Evolutionary conservation across 2,888 invertebrate species (phyloP).

Genomic region (Lasioglossum zephyrum): DNA sequence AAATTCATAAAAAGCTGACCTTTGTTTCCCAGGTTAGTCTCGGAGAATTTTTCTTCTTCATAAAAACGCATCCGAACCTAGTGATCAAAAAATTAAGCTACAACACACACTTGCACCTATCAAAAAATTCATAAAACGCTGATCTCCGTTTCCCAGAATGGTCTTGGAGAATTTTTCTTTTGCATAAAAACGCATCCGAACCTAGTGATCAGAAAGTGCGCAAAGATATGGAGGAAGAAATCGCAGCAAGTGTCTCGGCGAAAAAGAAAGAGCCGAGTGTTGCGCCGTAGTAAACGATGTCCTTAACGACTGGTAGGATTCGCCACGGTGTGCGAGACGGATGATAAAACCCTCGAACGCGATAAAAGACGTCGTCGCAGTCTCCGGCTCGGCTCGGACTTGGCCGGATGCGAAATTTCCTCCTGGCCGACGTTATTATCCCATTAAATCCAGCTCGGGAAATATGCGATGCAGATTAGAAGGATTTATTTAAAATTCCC

Average conservation of each 20-base stretch:
- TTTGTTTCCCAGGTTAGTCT: no score
- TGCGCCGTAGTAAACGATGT: not conserved
- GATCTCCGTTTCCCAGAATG: no score
- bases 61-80: no score
- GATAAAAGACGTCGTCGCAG: not conserved
- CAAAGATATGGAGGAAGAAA: no score
- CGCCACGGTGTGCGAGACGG: not conserved
- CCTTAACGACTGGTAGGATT: not conserved
- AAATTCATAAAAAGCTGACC: no score
- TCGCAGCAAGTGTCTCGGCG: not conserved
- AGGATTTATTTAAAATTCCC: constrained; percentile 44
- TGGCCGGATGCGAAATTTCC: constrained; percentile 20
- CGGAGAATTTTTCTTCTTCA: no score
- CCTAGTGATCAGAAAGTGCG: no score
- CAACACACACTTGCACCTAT: no score
- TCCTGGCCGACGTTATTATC: constrained; percentile 25
- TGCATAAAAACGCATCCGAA: no score
- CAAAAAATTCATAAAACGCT: no score
- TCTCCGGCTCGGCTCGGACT: not conserved
- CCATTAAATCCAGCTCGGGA: constrained; percentile 33
- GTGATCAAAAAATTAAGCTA: no score
- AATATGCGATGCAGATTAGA: constrained; percentile 49
- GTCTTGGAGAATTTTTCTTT: no score
- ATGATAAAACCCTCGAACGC: not conserved
- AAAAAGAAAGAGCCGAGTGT: not conserved